Evolutionary conservation across 2,888 invertebrate species (phyloP).

Genomic region (Eulithis prunata): DNA sequence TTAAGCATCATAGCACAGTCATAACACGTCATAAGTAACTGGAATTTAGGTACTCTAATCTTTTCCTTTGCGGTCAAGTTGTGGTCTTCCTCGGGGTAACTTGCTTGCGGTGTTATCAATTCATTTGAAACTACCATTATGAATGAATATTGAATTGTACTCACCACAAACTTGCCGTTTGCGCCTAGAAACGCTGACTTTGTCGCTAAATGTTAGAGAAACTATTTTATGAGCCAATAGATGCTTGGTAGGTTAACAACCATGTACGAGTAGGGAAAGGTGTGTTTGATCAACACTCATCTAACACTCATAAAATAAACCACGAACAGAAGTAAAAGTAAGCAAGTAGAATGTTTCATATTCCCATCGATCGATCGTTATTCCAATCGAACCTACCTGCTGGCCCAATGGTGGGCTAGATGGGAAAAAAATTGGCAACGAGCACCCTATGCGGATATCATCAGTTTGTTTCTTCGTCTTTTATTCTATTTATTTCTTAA

Average conservation of each 20-base stretch:
- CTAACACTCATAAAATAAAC: too few relatives aligned
- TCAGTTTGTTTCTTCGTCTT: too few relatives aligned
- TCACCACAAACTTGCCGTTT: not conserved
- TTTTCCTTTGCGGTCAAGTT: not conserved
- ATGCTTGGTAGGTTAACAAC: not conserved
- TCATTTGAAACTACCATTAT: constrained; percentile 15
- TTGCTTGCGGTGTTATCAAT: constrained; percentile 15
- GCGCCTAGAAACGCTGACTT: constrained; percentile 7
- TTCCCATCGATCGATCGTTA: too few relatives aligned
- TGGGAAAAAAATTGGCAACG: too few relatives aligned
- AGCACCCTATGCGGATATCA: too few relatives aligned
- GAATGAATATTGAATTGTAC: constrained; percentile 6
- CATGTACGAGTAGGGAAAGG: not conserved
- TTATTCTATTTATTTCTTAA: too few relatives aligned
- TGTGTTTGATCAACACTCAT: not conserved
- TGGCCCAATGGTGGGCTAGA: too few relatives aligned
- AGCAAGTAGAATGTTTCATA: too few relatives aligned
- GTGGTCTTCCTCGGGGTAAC: constrained; percentile 1
- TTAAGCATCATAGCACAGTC: too few relatives aligned
- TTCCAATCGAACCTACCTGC: too few relatives aligned
- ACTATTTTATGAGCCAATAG: constrained; percentile 9
- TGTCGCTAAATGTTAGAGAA: constrained; percentile 9
- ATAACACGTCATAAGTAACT: not conserved
- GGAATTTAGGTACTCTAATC: not conserved
- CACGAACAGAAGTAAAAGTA: too few relatives aligned